Percentiles rank a stretch among this genome's conserved stretches.
phyloP scores from a whole-genome alignment of 2,888 invertebrate genomes.

The Agriotes lineatus region DNA sequence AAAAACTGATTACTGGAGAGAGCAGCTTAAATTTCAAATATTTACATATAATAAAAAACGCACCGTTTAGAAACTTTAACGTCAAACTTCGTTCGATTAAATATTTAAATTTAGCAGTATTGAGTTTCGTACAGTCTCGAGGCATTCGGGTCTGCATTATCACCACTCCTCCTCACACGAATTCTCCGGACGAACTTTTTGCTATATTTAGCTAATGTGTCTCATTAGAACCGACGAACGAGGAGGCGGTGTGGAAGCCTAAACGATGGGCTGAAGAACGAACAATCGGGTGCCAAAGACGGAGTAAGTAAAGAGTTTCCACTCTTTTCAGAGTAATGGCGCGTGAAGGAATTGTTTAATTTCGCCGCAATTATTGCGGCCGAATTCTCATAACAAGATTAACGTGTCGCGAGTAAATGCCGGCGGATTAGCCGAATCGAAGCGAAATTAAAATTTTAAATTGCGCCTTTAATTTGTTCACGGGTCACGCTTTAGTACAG shows the following conservation, averaged over 20 bases:
- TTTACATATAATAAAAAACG: too few species aligned
- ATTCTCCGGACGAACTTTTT: too few species aligned
- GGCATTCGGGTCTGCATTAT: too few species aligned
- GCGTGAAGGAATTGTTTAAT: background rate
- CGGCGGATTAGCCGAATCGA: too few species aligned
- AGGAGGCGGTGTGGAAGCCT: background rate
- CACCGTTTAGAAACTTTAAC: too few species aligned
- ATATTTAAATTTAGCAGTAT: too few species aligned
- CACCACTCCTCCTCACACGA: too few species aligned
- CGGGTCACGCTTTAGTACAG: conserved; percentile 13
- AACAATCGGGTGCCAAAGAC: background rate
- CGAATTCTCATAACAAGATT: conserved; percentile 6
- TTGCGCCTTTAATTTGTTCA: conserved; percentile 15
- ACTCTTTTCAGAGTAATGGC: background rate
- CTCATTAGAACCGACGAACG: conserved; percentile 5
- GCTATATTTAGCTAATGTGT: background rate
- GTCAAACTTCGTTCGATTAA: too few species aligned
- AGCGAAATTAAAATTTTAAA: conserved; percentile 14
- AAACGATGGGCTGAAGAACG: background rate
- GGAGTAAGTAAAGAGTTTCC: background rate
- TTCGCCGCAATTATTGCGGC: background rate
- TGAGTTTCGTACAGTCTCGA: too few species aligned
- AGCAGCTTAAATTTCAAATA: too few species aligned
- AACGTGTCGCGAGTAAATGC: background rate
- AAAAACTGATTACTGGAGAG: too few species aligned